phyloP scores from a whole-genome alignment of 1,140 invertebrate species.

The Hylyphantes graminicola region DNA sequence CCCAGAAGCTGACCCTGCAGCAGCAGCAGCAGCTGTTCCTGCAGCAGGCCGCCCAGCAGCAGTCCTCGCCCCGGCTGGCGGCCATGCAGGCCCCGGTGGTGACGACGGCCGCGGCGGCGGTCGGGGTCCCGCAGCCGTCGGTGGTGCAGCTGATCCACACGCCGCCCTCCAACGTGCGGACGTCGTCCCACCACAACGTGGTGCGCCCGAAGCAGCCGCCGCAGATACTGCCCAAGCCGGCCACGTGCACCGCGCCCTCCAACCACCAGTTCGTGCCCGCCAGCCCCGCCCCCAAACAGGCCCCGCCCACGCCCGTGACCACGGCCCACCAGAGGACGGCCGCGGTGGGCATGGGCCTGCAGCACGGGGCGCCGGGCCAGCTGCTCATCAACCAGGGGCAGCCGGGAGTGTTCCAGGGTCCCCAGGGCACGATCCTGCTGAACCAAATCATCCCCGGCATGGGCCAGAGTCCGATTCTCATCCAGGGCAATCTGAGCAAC shows the following conservation, averaged over 20 bases:
- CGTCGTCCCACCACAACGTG: constrained; percentile 25
- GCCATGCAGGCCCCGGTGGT: constrained; percentile 31
- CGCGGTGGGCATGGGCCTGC: constrained; percentile 56
- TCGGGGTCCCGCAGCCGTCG: background rate
- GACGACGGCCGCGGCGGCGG: constrained; percentile 33
- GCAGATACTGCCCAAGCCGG: constrained; percentile 65
- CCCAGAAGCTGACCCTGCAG: constrained; percentile 49
- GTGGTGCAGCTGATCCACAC: constrained; percentile 61
- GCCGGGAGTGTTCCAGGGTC: constrained; percentile 55
- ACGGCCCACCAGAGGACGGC: constrained; percentile 38
- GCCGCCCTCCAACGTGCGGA: constrained; percentile 35
- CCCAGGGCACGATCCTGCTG: constrained; percentile 63
- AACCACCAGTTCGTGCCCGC: constrained; percentile 49
- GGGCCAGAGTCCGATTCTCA: constrained; percentile 66
- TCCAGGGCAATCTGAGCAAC: constrained; percentile 67
- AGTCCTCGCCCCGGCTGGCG: constrained; percentile 16
- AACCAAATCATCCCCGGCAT: constrained; percentile 63
- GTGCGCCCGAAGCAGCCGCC: constrained; percentile 63
- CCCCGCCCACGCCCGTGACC: constrained; percentile 25
- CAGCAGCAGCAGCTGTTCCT: constrained; percentile 24
- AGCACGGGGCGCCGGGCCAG: constrained; percentile 15
- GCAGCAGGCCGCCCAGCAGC: constrained; percentile 37
- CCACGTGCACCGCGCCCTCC: constrained; percentile 39
- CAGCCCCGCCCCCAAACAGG: constrained; percentile 44
- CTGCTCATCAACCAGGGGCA: constrained; percentile 61